These are phyloP conservation scores for Hypanus sabinus DNA, from an alignment of 2,113 vertebrate genomes.

Conservation along the genomic window DNA sequence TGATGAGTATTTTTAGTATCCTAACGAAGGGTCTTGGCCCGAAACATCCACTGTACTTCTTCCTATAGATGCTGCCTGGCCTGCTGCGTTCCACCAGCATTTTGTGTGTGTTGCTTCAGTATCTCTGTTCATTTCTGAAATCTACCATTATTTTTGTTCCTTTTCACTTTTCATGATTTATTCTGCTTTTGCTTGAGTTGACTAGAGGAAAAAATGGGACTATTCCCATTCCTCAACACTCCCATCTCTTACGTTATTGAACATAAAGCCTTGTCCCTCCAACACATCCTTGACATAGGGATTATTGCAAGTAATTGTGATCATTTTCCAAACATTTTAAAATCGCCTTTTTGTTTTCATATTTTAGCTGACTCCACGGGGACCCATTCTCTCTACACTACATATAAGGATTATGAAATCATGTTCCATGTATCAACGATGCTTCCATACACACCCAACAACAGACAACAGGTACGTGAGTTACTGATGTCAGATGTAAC, in stretches of 20 bases:
- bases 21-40: no score
- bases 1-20: no score
- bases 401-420: constrained; percentile 94
- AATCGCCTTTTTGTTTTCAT: constrained; percentile 37
- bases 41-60: no score
- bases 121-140: no score
- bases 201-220: not conserved
- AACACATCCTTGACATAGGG: not conserved
- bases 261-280: not conserved
- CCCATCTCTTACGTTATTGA: not conserved
- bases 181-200: not conserved
- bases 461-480: constrained; percentile 83
- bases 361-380: constrained; percentile 88
- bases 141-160: no score
- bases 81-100: no score
- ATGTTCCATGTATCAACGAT: constrained; percentile 98
- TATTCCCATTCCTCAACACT: not conserved
- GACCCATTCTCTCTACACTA: constrained; percentile 92
- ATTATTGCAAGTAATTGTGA: not conserved
- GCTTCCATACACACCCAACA: constrained; percentile 91
- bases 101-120: no score
- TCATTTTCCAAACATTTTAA: not conserved
- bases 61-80: no score
- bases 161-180: not conserved
- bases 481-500: not conserved